These are phyloP conservation scores for Pteropus alecto DNA, from an alignment of 2,113 vertebrate species.

Conservation along the genomic window DNA sequence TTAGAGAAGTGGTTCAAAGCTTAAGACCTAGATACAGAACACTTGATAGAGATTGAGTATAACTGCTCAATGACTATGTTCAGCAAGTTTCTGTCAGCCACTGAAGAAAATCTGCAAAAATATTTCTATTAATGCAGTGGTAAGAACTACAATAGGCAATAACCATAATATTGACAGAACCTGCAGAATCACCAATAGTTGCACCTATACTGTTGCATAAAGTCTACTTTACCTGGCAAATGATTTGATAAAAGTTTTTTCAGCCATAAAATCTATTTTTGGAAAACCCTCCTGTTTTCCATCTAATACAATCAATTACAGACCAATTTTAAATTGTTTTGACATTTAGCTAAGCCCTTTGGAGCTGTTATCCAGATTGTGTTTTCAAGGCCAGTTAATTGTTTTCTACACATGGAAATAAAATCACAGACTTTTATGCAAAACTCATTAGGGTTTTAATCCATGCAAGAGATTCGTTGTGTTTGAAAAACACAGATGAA, in stretches of 20 bases:
- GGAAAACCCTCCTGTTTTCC: conserved; percentile 48
- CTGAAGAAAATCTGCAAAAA: conserved; percentile 2
- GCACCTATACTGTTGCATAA: neutral
- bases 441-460: conserved; percentile 62
- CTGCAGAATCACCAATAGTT: neutral
- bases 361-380: conserved; percentile 63
- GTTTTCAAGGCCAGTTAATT: conserved; percentile 61
- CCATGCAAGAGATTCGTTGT: neutral
- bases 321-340: conserved; percentile 14
- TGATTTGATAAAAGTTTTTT: conserved; percentile 38
- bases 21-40: conserved; percentile 3
- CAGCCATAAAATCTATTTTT: conserved; percentile 36
- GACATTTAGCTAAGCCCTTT: conserved; percentile 29
- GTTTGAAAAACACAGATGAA: conserved; percentile 44
- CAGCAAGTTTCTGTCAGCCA: neutral
- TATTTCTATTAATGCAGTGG: neutral
- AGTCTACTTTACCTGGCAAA: conserved; percentile 27
- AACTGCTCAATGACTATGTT: neutral
- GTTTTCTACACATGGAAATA: conserved; percentile 53
- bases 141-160: neutral
- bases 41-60: neutral
- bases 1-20: conserved; percentile 18
- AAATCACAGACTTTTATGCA: conserved; percentile 65
- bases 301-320: conserved; percentile 25
- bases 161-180: neutral